Base-by-base conservation (phyloP, 2,888 invertebrate species). In the Diplolepis rosae region DNA sequence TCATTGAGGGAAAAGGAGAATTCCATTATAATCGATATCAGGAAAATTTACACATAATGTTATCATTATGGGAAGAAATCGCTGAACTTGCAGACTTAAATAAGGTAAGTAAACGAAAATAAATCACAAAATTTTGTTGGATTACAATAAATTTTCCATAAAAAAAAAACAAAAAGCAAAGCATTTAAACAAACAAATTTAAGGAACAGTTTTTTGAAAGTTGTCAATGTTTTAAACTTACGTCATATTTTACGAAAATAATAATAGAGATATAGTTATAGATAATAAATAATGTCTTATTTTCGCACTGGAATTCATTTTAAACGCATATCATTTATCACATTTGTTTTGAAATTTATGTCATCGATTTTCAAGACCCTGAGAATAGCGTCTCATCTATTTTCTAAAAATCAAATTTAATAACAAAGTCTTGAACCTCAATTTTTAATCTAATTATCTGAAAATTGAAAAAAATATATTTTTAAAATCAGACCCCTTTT, bases 81-180 rank as follows among this genome's bases (percentile, higher is more conserved):
- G 93, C 95, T 0, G 94, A 95, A 83, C 90, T 96, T 77, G 95
- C 95, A 39, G 95, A 96, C 90, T 95, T 95, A 89, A 94, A 96
- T 89, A 95, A 95, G 93, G 95, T 94, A 80, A 35, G 6, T 66
- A 52, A 39, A 28, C 4, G 18, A 28, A 42, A 18, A 24, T 18
- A 15, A 24, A 70, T 52, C 27, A 22, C n/a, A n/a, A 5, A 30
- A 50, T 15, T 24, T 56, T 22, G 42, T 27, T 28, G 4, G 4
- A 35, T 61, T 32, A 2, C 2, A 9, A 32, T 32, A 32, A 32
- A 32, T 32, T 32, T 11, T 32, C 11, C 32, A 32, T 11, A 2
- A 9, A 32, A 9, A 32, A 9, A 32, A 3, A 3, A 32, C 0
- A 9, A 13, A 13, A 4, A 39, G 35, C 13, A 11, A n/a, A 4